Conservation (phyloP, 2,797 vertebrate genomes). For the Danio tinwini region DNA sequence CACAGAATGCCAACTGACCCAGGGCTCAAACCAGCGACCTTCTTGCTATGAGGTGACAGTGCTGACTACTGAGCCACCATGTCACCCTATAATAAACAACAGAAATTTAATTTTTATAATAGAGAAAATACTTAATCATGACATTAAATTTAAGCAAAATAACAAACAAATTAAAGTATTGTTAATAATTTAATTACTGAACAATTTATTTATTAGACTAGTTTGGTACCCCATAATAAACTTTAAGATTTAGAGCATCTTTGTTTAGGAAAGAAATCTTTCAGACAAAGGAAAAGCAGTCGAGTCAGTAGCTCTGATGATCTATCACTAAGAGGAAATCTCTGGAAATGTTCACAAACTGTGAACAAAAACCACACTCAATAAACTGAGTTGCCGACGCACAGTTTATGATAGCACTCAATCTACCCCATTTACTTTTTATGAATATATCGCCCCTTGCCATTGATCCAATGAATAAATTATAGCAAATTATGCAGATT, state of each 20-base stretch:
- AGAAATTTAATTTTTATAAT: background rate
- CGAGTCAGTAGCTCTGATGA: background rate
- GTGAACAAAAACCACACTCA: slow-evolving; percentile 35
- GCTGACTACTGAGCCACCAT: too few relatives aligned
- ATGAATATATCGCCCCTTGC: slow-evolving; percentile 68
- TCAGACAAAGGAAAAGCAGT: background rate
- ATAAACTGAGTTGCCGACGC: slow-evolving; percentile 32
- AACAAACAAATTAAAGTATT: too few relatives aligned
- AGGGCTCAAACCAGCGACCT: too few relatives aligned
- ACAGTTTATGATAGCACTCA: slow-evolving; percentile 61
- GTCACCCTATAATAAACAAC: too few relatives aligned
- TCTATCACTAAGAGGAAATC: background rate
- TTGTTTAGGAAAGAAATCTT: background rate
- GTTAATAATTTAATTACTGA: background rate
- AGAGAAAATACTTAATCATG: background rate
- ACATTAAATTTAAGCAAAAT: background rate
- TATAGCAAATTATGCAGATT: slow-evolving; percentile 57
- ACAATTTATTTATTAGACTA: background rate
- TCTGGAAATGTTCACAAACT: slow-evolving; percentile 27
- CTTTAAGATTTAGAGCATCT: slow-evolving; percentile 1
- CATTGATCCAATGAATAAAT: slow-evolving; percentile 73
- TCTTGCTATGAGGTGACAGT: too few relatives aligned
- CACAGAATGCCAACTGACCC: too few relatives aligned
- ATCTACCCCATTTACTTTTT: slow-evolving; percentile 64
- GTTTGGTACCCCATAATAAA: background rate